Percentiles rank a stretch among this genome's conserved stretches.
phyloP scores from a whole-genome alignment of 2,113 vertebrate genomes.

The Phycodurus eques region DNA sequence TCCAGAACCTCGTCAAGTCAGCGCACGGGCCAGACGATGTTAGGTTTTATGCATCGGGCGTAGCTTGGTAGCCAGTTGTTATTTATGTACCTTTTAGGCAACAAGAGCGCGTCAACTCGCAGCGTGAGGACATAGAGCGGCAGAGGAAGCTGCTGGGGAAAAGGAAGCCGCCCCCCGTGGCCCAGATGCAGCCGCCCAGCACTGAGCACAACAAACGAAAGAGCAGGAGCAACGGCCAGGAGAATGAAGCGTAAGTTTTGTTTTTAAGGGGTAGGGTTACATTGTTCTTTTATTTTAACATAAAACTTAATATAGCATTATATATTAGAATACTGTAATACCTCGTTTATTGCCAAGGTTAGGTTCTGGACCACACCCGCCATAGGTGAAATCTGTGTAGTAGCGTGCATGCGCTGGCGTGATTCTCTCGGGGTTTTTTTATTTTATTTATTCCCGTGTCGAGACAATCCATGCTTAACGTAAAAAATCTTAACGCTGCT shows the following conservation, averaged over 20 bases:
- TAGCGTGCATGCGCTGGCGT: too few relatives aligned
- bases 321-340: too few relatives aligned
- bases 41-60: background rate
- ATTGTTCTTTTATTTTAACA: background rate
- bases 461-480: too few relatives aligned
- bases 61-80: background rate
- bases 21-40: slow-evolving; percentile 25
- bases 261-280: too few relatives aligned
- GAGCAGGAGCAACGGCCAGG: slow-evolving; percentile 88
- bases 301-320: background rate
- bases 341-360: too few relatives aligned
- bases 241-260: slow-evolving; percentile 84
- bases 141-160: slow-evolving; percentile 93
- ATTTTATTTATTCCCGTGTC: too few relatives aligned
- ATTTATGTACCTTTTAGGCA: slow-evolving; percentile 71
- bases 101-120: slow-evolving; percentile 91
- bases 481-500: too few relatives aligned
- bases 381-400: too few relatives aligned
- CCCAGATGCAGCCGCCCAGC: slow-evolving; percentile 80
- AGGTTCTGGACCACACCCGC: too few relatives aligned
- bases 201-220: slow-evolving; percentile 89
- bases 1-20: slow-evolving; percentile 97
- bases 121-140: slow-evolving; percentile 93
- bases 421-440: too few relatives aligned
- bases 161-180: slow-evolving; percentile 87